Base-by-base conservation (phyloP, 92 coral and sea anemone genomes). In the Pocillopora meandrina region DNA sequence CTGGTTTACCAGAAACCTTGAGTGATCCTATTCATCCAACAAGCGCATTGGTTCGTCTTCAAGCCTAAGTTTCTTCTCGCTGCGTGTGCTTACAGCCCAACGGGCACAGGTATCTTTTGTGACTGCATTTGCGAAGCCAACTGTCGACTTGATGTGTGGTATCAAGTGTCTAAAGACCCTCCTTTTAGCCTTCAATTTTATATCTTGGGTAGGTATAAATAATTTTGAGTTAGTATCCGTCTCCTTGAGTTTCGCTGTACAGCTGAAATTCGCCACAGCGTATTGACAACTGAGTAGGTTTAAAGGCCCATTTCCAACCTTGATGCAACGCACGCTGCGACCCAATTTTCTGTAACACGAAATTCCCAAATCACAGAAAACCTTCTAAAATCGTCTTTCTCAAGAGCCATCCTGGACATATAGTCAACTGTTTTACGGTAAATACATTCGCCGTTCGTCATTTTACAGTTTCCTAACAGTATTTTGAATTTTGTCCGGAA, bases 151-250 rank as follows among this genome's bases (percentile, higher is more conserved):
- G 19, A 93, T 93, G 97, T 93, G 95, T 83, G 98, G 95, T 57
- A 87, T 95, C 55, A 91, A 87, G 81, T 92, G 95, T 63, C 81
- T 92, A 1, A 95, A 95, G 80, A 93, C 80, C 64, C 76, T 95
- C 12, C 87, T 93, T 47, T 95, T 95, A 72, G 92, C 81, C 16
- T 95, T 95, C 89, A 95, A 95, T 77, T 90, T 92, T 75, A 91
- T 95, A 79, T 95, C 92, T 78, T 95, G 98, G 98, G 98, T 95
- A 83, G 84, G 98, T 90, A 35, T 21, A 71, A 33, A 18, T 33
- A 21, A 74, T 86, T 78, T 57, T 67, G 58, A 18, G 73, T 80
- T 31, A 11, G 42, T 14, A 62, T 49, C 16, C 31, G 15, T 63
- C 23, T 85, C 33, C 57, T 66, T 52, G 26, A 20, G 18, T 31